A percentile compares a stretch with the other conserved stretches of the same genome.
Evolutionary conservation across 1,140 invertebrate genomes (phyloP).

Genomic region (Drosophila parvula): DNA sequence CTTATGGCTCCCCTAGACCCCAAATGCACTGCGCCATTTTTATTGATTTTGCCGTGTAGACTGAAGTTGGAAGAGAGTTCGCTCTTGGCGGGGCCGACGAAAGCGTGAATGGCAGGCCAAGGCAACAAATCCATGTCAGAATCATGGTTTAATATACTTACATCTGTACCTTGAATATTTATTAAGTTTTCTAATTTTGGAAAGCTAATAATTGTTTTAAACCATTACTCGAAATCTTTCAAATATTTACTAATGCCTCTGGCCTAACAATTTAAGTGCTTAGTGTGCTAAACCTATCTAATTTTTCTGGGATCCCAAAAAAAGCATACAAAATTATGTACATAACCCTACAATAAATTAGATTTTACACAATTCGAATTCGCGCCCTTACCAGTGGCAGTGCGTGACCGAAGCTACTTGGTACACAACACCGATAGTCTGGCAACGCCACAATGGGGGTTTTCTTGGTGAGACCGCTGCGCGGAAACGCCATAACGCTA

Average conservation of each 20-base stretch:
- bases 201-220: not conserved
- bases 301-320: not conserved
- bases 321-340: not conserved
- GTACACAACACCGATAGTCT: not conserved
- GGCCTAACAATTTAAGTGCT: not conserved
- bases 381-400: not conserved
- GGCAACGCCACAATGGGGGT: not conserved
- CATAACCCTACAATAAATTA: not conserved
- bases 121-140: not conserved
- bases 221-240: too few relatives aligned
- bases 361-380: not conserved
- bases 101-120: conserved; percentile 8
- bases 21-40: conserved; percentile 71
- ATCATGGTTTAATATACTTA: not conserved
- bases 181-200: not conserved
- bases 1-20: conserved; percentile 34
- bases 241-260: not conserved
- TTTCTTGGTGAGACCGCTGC: not conserved
- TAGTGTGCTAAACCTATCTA: too few relatives aligned
- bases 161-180: not conserved
- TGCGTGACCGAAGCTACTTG: not conserved
- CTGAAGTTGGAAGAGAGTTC: conserved; percentile 46
- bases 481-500: not conserved
- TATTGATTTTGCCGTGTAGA: conserved; percentile 60
- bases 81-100: not conserved